phyloP scores from a whole-genome alignment of 2,113 vertebrate species.

The Hoplias malabaricus region DNA sequence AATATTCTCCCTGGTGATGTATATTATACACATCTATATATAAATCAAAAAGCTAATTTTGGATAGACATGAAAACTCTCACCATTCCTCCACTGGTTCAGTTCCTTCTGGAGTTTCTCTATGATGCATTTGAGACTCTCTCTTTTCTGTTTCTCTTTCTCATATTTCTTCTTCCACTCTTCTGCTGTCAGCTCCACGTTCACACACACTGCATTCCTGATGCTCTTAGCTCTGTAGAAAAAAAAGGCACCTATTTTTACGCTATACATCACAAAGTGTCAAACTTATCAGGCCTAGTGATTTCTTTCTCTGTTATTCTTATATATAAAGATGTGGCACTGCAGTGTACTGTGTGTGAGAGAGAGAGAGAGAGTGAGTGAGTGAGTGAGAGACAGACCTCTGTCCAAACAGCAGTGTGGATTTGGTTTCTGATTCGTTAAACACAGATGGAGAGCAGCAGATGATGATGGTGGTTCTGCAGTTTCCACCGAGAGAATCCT shows the following conservation, averaged over 20 bases:
- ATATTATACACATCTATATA: too few species aligned
- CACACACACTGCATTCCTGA: conserved; percentile 93
- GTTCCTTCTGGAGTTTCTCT: conserved; percentile 86
- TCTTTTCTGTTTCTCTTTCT: conserved; percentile 93
- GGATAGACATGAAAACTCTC: too few species aligned
- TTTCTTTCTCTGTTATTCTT: not conserved
- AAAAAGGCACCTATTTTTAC: not conserved
- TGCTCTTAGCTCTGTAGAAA: conserved; percentile 86
- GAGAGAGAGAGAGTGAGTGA: not conserved
- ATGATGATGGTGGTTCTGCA: conserved; percentile 94
- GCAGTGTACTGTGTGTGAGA: not conserved
- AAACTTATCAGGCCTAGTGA: not conserved
- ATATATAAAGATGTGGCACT: not conserved
- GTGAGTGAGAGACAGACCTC: conserved; percentile 66
- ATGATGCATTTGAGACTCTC: conserved; percentile 83
- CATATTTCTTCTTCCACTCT: conserved; percentile 96
- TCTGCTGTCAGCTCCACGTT: conserved; percentile 92
- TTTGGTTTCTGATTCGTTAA: conserved; percentile 92
- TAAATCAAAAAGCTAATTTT: too few species aligned
- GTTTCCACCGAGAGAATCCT: conserved; percentile 92
- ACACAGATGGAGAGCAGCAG: conserved; percentile 90
- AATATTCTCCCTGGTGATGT: too few species aligned
- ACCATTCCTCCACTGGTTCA: conserved; percentile 90
- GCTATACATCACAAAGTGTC: not conserved
- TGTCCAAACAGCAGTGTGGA: conserved; percentile 95